Conservation (phyloP, 1,140 invertebrate genomes). For the Drosophila orena region DNA sequence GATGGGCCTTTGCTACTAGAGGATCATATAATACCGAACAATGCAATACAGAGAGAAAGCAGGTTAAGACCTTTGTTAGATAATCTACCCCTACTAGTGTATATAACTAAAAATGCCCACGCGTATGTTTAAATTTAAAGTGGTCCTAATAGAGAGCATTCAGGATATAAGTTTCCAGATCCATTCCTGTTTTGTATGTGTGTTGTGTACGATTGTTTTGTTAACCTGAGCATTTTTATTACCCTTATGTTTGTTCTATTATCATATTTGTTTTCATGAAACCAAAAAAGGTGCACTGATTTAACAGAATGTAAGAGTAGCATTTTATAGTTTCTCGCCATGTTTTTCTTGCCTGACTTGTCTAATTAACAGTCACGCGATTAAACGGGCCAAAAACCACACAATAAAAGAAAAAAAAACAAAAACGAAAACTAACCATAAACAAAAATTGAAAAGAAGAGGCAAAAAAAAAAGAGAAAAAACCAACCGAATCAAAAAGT, state of each 20-base stretch:
- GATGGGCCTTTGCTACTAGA: too few relatives aligned
- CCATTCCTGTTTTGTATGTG: conserved; percentile 37
- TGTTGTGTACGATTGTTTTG: conserved; percentile 43
- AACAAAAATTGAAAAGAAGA: conserved; percentile 51
- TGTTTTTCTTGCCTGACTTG: conserved; percentile 83
- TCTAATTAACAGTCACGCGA: conserved; percentile 74
- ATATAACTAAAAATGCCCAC: conserved; percentile 1
- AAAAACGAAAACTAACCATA: conserved; percentile 39
- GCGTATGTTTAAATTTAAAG: conserved; percentile 12
- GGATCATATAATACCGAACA: background rate
- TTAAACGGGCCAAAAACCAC: conserved; percentile 76
- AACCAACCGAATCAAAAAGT: conserved; percentile 56
- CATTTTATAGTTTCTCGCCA: conserved; percentile 84
- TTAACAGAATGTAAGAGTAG: conserved; percentile 85
- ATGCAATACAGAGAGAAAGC: background rate
- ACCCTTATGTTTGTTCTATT: conserved; percentile 42
- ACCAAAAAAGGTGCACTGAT: conserved; percentile 84
- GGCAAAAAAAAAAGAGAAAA: conserved; percentile 43
- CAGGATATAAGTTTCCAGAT: conserved; percentile 24
- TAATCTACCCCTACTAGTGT: background rate
- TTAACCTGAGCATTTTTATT: conserved; percentile 29
- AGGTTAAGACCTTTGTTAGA: conserved; percentile 1
- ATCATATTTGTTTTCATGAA: conserved; percentile 58
- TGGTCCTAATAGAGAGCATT: conserved; percentile 24
- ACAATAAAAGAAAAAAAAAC: conserved; percentile 24